Percentiles rank a stretch among this genome's conserved stretches.
phyloP scores from a whole-genome alignment of 64 coral and sea anemone genomes.

The Dendronephthya gigantea region DNA sequence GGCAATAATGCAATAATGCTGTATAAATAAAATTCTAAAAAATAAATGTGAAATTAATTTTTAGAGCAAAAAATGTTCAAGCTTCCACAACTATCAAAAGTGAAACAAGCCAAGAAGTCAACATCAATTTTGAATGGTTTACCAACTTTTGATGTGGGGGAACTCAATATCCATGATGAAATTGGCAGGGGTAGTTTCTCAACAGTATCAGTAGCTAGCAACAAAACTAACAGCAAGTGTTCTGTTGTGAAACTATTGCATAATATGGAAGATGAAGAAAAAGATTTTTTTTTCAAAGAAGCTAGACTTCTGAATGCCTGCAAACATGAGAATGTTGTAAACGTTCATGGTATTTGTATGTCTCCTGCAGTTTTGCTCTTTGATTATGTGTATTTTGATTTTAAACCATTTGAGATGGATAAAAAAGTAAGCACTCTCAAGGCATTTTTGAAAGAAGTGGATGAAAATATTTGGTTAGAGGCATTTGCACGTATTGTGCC shows the following conservation, averaged over 20 bases:
- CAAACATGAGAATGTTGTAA: not conserved
- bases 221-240: not conserved
- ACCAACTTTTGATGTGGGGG: no score
- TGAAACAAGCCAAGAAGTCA: no score
- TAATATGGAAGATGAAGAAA: not conserved
- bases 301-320: not conserved
- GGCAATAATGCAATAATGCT: no score
- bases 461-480: not conserved
- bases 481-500: not conserved
- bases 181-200: no score
- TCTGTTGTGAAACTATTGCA: not conserved
- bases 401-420: slow-evolving; percentile 1
- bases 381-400: not conserved
- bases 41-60: no score
- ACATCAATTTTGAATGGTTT: no score
- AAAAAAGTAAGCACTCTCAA: not conserved
- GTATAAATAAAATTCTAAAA: no score
- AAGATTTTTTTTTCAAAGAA: not conserved
- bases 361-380: not conserved
- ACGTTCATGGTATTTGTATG: not conserved
- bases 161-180: no score
- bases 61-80: no score
- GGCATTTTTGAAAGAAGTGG: not conserved
- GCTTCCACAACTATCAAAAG: no score
- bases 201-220: not conserved